A percentile compares a stretch with the other conserved stretches of the same genome.
Evolutionary conservation across 2,113 vertebrate genomes (phyloP).

Genomic region (Chaenocephalus aceratus): DNA sequence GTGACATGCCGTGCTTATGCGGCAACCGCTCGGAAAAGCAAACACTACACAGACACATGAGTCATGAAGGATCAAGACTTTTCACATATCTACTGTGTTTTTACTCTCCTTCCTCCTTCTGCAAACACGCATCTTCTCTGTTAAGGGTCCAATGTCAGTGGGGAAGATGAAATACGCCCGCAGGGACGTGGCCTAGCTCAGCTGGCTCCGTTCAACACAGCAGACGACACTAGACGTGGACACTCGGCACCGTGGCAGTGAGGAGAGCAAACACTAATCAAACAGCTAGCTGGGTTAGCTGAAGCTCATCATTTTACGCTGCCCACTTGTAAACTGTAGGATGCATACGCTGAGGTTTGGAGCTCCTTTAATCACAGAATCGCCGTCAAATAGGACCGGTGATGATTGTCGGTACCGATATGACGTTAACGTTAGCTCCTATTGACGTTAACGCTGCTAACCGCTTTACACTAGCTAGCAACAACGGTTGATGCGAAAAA

Average conservation of each 20-base stretch:
- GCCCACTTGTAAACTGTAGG: not conserved
- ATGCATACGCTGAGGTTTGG: not conserved
- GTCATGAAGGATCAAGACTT: conserved; percentile 34
- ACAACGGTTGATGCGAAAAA: not conserved
- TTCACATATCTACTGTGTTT: conserved; percentile 57
- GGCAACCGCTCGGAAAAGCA: conserved; percentile 52
- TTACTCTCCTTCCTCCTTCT: conserved; percentile 66
- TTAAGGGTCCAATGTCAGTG: conserved; percentile 59
- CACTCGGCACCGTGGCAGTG: conserved; percentile 58
- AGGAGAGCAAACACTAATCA: conserved; percentile 6
- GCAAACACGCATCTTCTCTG: conserved; percentile 71
- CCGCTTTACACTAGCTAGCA: conserved; percentile 41
- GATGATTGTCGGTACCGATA: conserved; percentile 19
- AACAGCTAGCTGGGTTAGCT: conserved; percentile 20
- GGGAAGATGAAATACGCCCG: conserved; percentile 63
- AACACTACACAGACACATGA: conserved; percentile 24
- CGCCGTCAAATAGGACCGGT: not conserved
- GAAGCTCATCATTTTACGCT: not conserved
- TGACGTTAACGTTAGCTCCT: conserved; percentile 43
- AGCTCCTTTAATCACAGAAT: not conserved
- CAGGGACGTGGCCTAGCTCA: conserved; percentile 81
- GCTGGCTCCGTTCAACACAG: conserved; percentile 60
- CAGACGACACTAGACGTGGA: conserved; percentile 64
- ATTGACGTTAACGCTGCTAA: conserved; percentile 34
- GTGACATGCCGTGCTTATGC: conserved; percentile 76